A percentile compares a stretch with the other conserved stretches of the same genome.
These are phyloP conservation scores for Andrena minutula DNA, from an alignment of 2,888 invertebrate species.

Conservation along the genomic window DNA sequence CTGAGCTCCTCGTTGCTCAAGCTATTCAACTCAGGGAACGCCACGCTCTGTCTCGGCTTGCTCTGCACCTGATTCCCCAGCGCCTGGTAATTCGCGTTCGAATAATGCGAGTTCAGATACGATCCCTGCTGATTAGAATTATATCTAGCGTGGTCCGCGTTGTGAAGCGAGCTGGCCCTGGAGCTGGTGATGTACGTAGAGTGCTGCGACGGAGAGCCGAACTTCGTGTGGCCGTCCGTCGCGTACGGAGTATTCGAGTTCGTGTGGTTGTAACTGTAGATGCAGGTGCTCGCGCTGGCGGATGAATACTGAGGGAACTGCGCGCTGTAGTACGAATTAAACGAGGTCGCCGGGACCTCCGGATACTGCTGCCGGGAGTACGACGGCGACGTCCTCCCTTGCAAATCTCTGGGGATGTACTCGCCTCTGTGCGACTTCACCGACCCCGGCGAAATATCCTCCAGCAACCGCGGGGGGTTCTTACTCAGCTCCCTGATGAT, in stretches of 20 bases:
- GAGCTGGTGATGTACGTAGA: conserved; percentile 70
- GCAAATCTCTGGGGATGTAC: conserved; percentile 69
- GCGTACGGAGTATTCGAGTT: conserved; percentile 73
- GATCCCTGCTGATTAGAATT: conserved; percentile 77
- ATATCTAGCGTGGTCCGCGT: conserved; percentile 73
- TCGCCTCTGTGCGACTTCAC: conserved; percentile 79
- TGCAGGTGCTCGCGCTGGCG: conserved; percentile 76
- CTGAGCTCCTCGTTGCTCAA: conserved; percentile 89
- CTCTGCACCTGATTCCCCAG: conserved; percentile 66
- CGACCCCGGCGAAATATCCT: conserved; percentile 78
- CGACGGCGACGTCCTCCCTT: conserved; percentile 80
- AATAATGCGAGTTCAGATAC: conserved; percentile 78
- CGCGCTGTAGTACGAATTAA: conserved; percentile 79
- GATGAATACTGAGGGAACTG: conserved; percentile 81
- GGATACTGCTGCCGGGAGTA: conserved; percentile 79
- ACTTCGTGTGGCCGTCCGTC: conserved; percentile 69
- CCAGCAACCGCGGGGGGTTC: conserved; percentile 86
- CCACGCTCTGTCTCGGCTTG: conserved; percentile 76
- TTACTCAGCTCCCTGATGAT: conserved; percentile 92
- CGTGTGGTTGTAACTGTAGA: conserved; percentile 82
- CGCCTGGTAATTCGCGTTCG: conserved; percentile 77
- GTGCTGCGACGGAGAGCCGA: conserved; percentile 73
- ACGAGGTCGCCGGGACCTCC: conserved; percentile 79
- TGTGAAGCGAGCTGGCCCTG: conserved; percentile 69
- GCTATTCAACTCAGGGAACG: conserved; percentile 86